Evolutionary conservation across 2,113 vertebrate species (phyloP).

Genomic region (Maccullochella peelii): DNA sequence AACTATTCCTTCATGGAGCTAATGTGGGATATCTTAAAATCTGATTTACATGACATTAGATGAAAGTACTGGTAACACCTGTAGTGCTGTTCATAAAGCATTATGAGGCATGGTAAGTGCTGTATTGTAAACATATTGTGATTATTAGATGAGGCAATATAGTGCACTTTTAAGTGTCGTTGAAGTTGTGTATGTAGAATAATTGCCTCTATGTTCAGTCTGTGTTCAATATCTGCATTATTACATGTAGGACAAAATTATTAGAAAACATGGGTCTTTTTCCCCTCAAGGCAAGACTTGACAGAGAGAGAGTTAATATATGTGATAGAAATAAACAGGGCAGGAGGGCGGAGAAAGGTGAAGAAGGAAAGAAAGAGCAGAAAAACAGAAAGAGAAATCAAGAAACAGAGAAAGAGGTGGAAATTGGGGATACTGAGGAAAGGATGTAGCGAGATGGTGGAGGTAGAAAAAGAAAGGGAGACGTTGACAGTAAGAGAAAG

Average conservation of each 20-base stretch:
- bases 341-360: background rate
- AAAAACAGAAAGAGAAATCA: background rate
- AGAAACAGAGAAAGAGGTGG: background rate
- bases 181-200: too few relatives aligned
- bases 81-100: background rate
- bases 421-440: background rate
- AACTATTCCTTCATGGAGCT: background rate
- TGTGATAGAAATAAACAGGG: background rate
- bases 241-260: background rate
- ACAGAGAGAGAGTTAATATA: background rate
- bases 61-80: background rate
- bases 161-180: background rate
- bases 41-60: background rate
- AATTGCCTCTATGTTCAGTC: too few relatives aligned
- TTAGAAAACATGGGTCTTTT: background rate
- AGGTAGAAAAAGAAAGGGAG: background rate
- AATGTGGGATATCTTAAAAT: background rate
- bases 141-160: background rate
- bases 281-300: conserved; percentile 1
- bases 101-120: background rate
- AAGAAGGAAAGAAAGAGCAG: background rate
- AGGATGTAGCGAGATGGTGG: background rate
- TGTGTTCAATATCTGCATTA: background rate
- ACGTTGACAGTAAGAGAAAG: conserved; percentile 29
- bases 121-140: background rate